Evolutionary conservation across 2,797 vertebrate genomes (phyloP), one percentile per base, ranked within the genome.

Genomic region (Phyllotis vaccarum): DNA sequence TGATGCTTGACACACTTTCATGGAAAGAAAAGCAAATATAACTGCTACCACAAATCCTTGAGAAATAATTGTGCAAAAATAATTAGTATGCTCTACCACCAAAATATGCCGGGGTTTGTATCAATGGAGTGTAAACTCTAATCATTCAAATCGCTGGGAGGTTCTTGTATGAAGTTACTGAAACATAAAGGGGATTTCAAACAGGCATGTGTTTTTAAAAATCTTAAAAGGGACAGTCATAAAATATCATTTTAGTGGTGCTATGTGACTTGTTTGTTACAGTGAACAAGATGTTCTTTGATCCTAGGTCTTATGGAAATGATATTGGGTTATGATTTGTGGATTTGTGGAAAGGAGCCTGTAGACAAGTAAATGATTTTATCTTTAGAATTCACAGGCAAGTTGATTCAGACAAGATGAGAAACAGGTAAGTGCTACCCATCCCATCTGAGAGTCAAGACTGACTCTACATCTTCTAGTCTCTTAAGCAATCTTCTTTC

Each of bases 301-400:
- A 72, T 87, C 60, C 85, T 17, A 91, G 49, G 89, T 93, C n/a
- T 74, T 94, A 89, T 24, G 7, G n/a, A 91, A 94, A 27, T 46
- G 54, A 95, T 52, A 74, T 4, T 68, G 31, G 85, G 97, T 97
- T 83, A 27, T 40, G 86, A 80, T 43, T 94, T 19, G 70, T 97
- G 98, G 98, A 98, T 96, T 97, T 96, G 95, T 89, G 83, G 96
- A 95, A 86, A 96, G 97, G 88, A 96, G 97, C 97, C 97, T 54
- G 82, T 78, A 86, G 95, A 17, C 98, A 97, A 98, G 68, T 86
- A 79, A 96, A 78, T 95, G 98, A 98, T 49, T 89, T 94, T 98
- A 90, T 95, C 78, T 58, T 95, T 92, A 81, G 83, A 96, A 87
- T 96, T 95, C 97, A 95, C 3, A 58, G 97, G 91, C 98, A 96